These are phyloP conservation scores for Andricus quercusramuli DNA, from an alignment of 2,888 invertebrate genomes.

Conservation along the genomic window DNA sequence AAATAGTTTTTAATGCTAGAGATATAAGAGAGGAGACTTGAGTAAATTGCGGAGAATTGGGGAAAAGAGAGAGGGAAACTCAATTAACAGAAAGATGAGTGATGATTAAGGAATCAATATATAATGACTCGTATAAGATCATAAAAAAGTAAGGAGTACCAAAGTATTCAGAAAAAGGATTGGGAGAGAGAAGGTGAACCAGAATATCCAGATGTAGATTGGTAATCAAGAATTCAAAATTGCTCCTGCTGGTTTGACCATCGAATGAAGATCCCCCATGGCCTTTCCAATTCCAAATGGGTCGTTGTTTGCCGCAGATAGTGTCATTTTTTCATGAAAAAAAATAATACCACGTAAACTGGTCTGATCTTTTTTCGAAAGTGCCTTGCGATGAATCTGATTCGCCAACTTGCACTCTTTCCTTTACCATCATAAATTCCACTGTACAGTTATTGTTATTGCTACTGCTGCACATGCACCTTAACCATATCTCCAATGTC, in stretches of 20 bases:
- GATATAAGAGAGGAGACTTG: no score
- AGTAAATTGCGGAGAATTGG: no score
- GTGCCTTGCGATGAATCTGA: constrained; percentile 8
- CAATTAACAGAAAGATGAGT: no score
- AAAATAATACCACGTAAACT: background rate
- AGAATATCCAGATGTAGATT: no score
- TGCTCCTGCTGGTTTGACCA: background rate
- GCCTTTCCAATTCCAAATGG: background rate
- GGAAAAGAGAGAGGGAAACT: no score
- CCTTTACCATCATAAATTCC: constrained; percentile 47
- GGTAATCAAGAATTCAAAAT: background rate
- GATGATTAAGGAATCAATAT: no score
- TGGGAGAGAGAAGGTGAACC: no score
- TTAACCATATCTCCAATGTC: constrained; percentile 41
- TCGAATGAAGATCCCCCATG: constrained; percentile 1
- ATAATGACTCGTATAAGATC: no score
- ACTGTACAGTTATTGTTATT: constrained; percentile 58
- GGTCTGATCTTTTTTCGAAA: constrained; percentile 12
- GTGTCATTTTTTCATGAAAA: background rate
- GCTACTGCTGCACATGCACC: constrained; percentile 47
- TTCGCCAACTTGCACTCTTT: constrained; percentile 42
- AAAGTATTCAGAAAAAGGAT: no score
- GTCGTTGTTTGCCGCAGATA: background rate
- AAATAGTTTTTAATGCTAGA: no score
- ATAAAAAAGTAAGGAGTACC: no score